Evolutionary conservation across 2,113 vertebrate genomes (phyloP).

Genomic region (Salvator merianae): DNA sequence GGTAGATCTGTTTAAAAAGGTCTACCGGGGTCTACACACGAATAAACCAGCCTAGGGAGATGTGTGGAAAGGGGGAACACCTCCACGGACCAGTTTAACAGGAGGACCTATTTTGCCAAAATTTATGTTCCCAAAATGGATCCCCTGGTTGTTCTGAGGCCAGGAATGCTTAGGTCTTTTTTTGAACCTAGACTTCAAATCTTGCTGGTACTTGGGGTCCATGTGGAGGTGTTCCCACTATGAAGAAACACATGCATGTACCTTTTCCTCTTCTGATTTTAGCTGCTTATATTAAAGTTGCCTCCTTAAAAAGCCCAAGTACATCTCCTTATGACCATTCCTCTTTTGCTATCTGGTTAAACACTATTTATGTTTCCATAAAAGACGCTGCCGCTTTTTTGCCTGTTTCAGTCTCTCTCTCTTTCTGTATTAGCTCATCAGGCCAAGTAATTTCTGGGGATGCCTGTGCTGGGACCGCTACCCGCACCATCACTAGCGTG

Average conservation of each 20-base stretch:
- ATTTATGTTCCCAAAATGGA: no score
- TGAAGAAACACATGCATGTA: not conserved
- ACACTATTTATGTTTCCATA: not conserved
- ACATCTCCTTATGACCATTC: not conserved
- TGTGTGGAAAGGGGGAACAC: no score
- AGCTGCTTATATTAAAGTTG: not conserved
- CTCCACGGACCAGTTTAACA: no score
- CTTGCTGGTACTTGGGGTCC: not conserved
- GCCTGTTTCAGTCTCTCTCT: not conserved
- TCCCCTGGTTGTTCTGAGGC: no score
- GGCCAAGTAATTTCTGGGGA: constrained; percentile 94
- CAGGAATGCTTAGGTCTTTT: no score
- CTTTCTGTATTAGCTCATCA: constrained; percentile 78
- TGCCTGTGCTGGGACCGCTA: constrained; percentile 83
- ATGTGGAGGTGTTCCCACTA: not conserved
- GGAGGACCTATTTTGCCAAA: no score
- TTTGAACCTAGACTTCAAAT: not conserved
- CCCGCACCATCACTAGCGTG: constrained; percentile 84
- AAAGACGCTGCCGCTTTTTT: not conserved
- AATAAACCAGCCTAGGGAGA: no score
- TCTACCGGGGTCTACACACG: no score
- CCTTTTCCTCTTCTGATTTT: not conserved
- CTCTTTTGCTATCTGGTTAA: not conserved
- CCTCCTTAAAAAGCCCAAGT: not conserved
- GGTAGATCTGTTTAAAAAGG: no score